Conservation (phyloP, 2,797 vertebrate genomes). For the Melopsittacus undulatus region DNA sequence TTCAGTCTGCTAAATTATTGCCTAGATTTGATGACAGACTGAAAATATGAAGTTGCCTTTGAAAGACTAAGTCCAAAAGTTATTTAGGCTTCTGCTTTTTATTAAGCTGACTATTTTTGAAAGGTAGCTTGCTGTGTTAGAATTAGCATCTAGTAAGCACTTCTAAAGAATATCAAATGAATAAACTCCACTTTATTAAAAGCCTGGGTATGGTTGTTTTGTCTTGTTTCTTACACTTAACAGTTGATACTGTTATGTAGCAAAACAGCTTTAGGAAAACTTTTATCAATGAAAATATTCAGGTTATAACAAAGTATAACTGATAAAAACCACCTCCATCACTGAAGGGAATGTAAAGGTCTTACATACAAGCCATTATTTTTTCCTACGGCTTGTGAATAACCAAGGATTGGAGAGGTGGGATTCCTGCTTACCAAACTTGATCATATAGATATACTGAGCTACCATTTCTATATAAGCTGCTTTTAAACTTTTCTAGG, state of each 20-base stretch:
- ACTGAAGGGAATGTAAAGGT: not conserved
- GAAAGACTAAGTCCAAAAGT: not conserved
- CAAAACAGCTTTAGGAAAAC: not conserved
- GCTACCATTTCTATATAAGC: not conserved
- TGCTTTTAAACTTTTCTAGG: not conserved
- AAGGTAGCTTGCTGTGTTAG: not conserved
- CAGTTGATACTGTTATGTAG: not conserved
- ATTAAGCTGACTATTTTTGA: not conserved
- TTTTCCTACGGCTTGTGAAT: not conserved
- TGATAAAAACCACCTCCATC: not conserved
- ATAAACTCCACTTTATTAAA: not conserved
- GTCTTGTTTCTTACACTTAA: not conserved
- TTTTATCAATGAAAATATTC: not conserved
- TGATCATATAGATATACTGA: fast-evolving
- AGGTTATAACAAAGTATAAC: not conserved
- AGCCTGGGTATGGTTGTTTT: not conserved
- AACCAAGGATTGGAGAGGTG: not conserved
- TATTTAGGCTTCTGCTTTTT: not conserved
- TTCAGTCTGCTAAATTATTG: not conserved
- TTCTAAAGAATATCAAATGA: not conserved
- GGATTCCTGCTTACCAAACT: not conserved
- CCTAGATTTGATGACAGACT: not conserved
- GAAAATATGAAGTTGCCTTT: not conserved
- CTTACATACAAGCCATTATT: not conserved
- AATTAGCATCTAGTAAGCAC: not conserved